These are phyloP conservation scores for Pimephales promelas DNA, from an alignment of 2,113 vertebrate species.

Conservation along the genomic window DNA sequence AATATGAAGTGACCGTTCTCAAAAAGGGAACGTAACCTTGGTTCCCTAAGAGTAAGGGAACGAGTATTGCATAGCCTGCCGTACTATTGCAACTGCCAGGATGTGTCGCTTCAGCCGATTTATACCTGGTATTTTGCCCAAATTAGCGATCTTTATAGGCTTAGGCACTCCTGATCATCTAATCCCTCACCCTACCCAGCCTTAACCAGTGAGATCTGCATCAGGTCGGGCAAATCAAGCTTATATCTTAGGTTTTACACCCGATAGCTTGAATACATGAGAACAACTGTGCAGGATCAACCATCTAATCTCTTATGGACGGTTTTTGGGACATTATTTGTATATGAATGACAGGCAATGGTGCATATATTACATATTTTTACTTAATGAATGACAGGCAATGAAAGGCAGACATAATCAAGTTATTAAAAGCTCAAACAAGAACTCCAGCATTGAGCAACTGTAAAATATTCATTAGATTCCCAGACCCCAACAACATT, in stretches of 20 bases:
- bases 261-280: neutral
- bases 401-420: neutral
- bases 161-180: too few species aligned
- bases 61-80: too few species aligned
- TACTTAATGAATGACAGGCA: neutral
- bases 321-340: neutral
- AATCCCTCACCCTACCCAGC: too few species aligned
- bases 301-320: neutral
- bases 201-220: too few species aligned
- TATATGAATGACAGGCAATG: neutral
- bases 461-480: neutral
- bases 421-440: conserved; percentile 18
- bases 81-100: too few species aligned
- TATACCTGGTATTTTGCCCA: too few species aligned
- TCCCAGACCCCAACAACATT: neutral
- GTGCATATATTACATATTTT: neutral
- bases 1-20: too few species aligned
- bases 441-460: neutral
- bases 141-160: too few species aligned
- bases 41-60: too few species aligned
- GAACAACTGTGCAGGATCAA: neutral
- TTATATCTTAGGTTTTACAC: neutral
- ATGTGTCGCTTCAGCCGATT: too few species aligned
- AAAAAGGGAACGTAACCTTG: too few species aligned
- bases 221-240: too few species aligned